phyloP scores from a whole-genome alignment of 2,888 invertebrate species.

The Drosophila pseudotakahashii region DNA sequence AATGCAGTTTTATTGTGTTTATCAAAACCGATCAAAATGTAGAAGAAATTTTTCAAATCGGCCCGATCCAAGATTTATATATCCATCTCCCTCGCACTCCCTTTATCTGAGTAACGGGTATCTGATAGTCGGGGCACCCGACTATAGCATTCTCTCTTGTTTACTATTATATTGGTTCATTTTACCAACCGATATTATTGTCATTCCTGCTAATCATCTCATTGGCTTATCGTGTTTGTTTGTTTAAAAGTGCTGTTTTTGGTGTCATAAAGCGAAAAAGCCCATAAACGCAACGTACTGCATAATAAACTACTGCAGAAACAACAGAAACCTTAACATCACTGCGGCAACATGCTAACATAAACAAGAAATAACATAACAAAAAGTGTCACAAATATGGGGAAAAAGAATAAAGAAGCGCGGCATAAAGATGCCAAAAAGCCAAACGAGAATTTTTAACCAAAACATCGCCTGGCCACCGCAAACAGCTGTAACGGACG shows the following conservation, averaged over 20 bases:
- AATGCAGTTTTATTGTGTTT: too few relatives aligned
- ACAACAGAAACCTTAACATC: conserved; percentile 31
- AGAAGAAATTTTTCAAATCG: too few relatives aligned
- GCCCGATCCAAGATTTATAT: too few relatives aligned
- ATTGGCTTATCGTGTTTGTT: conserved; percentile 65
- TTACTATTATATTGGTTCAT: too few relatives aligned
- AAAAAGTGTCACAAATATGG: conserved; percentile 9
- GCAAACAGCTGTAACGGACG: conserved; percentile 74
- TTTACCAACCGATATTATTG: too few relatives aligned
- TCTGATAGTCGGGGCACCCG: too few relatives aligned
- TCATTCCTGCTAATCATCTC: too few relatives aligned
- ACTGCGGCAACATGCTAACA: conserved; percentile 26
- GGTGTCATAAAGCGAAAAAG: conserved; percentile 33
- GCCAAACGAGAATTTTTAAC: conserved; percentile 72
- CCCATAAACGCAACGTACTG: conserved; percentile 57
- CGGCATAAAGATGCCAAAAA: conserved; percentile 67
- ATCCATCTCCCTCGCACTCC: too few relatives aligned
- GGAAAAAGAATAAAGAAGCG: neutral
- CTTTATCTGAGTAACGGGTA: too few relatives aligned
- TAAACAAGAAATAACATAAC: conserved; percentile 34
- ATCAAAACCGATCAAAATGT: too few relatives aligned
- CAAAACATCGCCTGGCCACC: conserved; percentile 72
- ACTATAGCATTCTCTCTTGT: too few relatives aligned
- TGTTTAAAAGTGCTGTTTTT: conserved; percentile 17
- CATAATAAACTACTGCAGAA: conserved; percentile 67